Evolutionary conservation across 1,140 invertebrate species (phyloP).

Genomic region (Homalodisca vitripennis): DNA sequence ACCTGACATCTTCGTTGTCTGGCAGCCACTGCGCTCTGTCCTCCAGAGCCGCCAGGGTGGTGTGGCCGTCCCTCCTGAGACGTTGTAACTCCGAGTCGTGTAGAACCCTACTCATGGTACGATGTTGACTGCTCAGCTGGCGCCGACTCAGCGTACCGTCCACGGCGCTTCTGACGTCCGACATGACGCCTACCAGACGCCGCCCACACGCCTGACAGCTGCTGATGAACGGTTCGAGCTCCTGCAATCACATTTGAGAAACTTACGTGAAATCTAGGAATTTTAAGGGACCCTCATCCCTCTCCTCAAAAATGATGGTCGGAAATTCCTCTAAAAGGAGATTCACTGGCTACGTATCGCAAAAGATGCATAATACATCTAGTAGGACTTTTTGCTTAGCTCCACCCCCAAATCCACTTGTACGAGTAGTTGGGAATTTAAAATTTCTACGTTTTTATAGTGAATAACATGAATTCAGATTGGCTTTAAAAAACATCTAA

Average conservation of each 20-base stretch:
- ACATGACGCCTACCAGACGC: slow-evolving; percentile 52
- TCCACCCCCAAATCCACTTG: too few relatives aligned
- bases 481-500: too few relatives aligned
- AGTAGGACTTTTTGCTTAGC: too few relatives aligned
- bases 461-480: too few relatives aligned
- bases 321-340: too few relatives aligned
- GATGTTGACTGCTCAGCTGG: slow-evolving; percentile 56
- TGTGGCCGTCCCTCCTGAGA: slow-evolving; percentile 51
- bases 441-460: too few relatives aligned
- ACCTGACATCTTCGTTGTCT: slow-evolving; percentile 48
- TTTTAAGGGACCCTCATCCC: too few relatives aligned
- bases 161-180: slow-evolving; percentile 53
- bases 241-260: slow-evolving; percentile 40
- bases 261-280: too few relatives aligned
- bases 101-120: slow-evolving; percentile 50
- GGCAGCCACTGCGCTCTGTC: slow-evolving; percentile 51
- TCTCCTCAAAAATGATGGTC: too few relatives aligned
- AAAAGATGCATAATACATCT: too few relatives aligned
- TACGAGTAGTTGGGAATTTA: too few relatives aligned
- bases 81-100: slow-evolving; percentile 53
- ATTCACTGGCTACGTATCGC: too few relatives aligned
- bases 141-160: slow-evolving; percentile 42
- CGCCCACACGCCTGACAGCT: slow-evolving; percentile 52
- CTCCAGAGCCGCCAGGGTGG: slow-evolving; percentile 50
- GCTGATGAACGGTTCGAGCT: slow-evolving; percentile 54